These are phyloP conservation scores for Brassicogethes aeneus DNA, from an alignment of 2,888 invertebrate species.

Conservation along the genomic window DNA sequence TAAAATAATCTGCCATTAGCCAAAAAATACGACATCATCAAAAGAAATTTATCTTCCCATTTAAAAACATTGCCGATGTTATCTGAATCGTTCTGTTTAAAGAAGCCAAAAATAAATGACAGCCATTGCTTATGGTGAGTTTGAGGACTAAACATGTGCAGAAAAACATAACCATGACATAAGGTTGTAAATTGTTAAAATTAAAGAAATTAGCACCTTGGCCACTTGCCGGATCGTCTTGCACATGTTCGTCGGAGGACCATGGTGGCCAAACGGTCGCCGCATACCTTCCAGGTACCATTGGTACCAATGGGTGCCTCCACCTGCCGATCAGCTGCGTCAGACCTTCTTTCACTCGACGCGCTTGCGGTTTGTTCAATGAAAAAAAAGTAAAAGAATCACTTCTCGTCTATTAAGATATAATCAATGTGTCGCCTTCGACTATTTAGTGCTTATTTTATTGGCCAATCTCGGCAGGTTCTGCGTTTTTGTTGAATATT, in stretches of 20 bases:
- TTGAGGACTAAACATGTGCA: neutral
- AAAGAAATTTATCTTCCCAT: no score
- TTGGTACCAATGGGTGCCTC: neutral
- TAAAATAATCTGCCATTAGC: no score
- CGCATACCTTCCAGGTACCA: constrained; percentile 2
- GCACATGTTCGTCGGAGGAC: neutral
- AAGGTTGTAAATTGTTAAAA: constrained; percentile 21
- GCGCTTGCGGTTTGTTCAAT: neutral
- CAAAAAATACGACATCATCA: no score
- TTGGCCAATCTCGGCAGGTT: no score
- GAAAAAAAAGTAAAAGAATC: neutral
- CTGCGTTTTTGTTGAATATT: no score
- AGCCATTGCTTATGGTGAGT: neutral
- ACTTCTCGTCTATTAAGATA: neutral
- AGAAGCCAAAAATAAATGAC: neutral
- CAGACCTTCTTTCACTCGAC: neutral
- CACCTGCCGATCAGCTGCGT: constrained; percentile 2
- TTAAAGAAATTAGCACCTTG: constrained; percentile 24
- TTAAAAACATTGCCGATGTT: neutral
- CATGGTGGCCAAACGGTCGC: neutral
- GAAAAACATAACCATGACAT: constrained; percentile 8
- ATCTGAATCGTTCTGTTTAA: neutral
- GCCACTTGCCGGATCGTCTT: constrained; percentile 13
- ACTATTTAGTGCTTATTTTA: neutral
- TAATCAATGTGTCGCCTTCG: neutral